phyloP scores from a whole-genome alignment of 2,797 vertebrate genomes.

The Babyrousa celebensis region DNA sequence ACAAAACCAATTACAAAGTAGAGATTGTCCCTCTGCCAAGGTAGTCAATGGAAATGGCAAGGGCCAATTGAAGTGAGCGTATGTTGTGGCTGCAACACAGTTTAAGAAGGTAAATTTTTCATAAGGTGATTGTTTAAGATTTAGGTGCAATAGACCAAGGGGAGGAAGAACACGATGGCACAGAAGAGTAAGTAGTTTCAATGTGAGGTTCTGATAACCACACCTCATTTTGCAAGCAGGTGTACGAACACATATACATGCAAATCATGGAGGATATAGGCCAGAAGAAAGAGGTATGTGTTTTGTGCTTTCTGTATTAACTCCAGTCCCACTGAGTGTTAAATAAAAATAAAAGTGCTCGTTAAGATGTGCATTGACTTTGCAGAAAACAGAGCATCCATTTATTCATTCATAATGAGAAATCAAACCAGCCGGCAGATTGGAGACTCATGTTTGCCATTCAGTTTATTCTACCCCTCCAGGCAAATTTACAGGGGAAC shows the following conservation, averaged over 20 bases:
- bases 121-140: not conserved
- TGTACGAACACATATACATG: not conserved
- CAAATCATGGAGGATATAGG: not conserved
- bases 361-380: not conserved
- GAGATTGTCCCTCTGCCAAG: not conserved
- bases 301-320: not conserved
- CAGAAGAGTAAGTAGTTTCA: not conserved
- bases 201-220: not conserved
- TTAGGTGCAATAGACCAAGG: not conserved
- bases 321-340: not conserved
- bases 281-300: not conserved
- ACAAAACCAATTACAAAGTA: not conserved
- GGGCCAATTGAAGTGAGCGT: not conserved
- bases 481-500: not conserved
- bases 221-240: not conserved
- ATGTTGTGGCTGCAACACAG: not conserved
- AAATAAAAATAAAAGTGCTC: not conserved
- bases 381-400: not conserved
- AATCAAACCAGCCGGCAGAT: constrained; percentile 12
- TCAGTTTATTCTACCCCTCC: not conserved
- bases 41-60: not conserved
- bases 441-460: not conserved
- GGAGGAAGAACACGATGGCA: not conserved
- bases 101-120: not conserved
- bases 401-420: not conserved